A percentile compares a stretch with the other conserved stretches of the same genome.
phyloP scores from a whole-genome alignment of 2,113 vertebrate genomes.

The Noturus placidus region DNA sequence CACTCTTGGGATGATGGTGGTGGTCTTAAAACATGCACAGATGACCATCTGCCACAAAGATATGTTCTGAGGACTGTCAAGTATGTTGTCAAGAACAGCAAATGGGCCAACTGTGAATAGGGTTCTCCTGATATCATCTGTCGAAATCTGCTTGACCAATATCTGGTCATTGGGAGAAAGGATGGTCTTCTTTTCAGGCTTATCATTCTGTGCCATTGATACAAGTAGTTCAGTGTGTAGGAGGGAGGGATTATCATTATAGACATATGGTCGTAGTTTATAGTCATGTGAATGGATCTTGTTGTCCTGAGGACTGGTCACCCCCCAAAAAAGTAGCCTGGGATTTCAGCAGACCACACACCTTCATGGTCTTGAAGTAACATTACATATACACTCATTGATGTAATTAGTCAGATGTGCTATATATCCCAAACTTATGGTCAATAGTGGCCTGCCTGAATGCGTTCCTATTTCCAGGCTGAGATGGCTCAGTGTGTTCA shows the following conservation, averaged over 20 bases:
- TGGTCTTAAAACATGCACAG: slow-evolving; percentile 7
- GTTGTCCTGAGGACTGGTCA: background rate
- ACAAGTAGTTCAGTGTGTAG: background rate
- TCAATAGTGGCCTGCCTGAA: background rate
- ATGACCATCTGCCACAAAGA: background rate
- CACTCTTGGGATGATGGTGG: background rate
- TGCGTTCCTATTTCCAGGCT: background rate
- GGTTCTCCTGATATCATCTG: background rate
- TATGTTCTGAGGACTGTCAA: background rate
- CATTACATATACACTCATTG: background rate
- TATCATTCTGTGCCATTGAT: background rate
- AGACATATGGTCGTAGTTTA: background rate
- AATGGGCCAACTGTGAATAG: slow-evolving; percentile 1
- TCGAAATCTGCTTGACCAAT: background rate
- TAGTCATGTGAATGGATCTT: background rate
- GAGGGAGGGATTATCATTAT: background rate
- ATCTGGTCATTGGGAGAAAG: background rate
- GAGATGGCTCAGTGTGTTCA: background rate
- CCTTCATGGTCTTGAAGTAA: background rate
- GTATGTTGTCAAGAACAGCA: background rate
- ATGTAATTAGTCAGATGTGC: background rate
- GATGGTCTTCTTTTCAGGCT: background rate
- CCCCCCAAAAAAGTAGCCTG: background rate
- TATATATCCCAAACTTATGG: background rate
- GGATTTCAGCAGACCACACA: background rate